Percentiles rank a stretch among this genome's conserved stretches.
phyloP scores from a whole-genome alignment of 2,113 vertebrate species.

The Prochilodus magdalenae region DNA sequence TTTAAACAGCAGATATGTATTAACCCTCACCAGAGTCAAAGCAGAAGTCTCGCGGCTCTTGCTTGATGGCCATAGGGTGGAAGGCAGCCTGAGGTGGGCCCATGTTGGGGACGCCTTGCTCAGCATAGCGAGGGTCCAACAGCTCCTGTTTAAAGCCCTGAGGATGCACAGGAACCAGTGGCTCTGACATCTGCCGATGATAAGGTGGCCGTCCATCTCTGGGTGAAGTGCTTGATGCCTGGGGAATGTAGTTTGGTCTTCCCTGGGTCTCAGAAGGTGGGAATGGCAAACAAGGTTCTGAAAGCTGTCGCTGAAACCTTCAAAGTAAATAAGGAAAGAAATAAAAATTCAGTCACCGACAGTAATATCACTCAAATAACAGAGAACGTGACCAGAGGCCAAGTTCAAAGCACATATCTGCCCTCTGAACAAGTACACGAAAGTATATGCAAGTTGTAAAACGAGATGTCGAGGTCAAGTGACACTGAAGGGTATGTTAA shows the following conservation, averaged over 20 bases:
- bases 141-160: conserved; percentile 96
- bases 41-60: conserved; percentile 95
- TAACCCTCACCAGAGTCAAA: conserved; percentile 89
- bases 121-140: conserved; percentile 85
- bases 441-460: conserved; percentile 29
- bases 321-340: neutral
- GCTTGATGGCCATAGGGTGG: conserved; percentile 92
- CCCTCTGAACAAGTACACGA: neutral
- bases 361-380: neutral
- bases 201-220: conserved; percentile 86
- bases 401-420: neutral
- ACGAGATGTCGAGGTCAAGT: conserved; percentile 27
- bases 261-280: conserved; percentile 71
- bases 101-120: conserved; percentile 84
- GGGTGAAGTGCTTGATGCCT: conserved; percentile 71
- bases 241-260: conserved; percentile 82
- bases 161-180: conserved; percentile 83
- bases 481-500: conserved; percentile 41
- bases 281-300: conserved; percentile 85
- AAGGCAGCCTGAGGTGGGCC: conserved; percentile 78
- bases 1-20: neutral
- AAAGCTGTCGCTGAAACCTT: conserved; percentile 96
- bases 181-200: conserved; percentile 94
- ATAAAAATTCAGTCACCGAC: neutral
- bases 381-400: neutral